Base-by-base conservation (phyloP, 2,113 vertebrate genomes). In the rat (Rattus norvegicus) region DNA sequence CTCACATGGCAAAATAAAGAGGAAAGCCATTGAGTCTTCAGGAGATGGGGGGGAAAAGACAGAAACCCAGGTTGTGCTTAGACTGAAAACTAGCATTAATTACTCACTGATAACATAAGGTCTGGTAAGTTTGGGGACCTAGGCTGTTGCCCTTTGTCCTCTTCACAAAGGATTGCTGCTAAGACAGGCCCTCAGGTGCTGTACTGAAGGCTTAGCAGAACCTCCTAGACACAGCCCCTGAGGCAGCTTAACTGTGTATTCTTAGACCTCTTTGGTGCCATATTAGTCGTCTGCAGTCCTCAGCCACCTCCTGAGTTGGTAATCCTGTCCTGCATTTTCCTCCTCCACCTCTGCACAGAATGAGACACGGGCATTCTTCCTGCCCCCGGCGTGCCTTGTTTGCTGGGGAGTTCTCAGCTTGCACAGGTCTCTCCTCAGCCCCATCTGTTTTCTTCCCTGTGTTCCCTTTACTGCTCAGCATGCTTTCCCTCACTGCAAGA, bases 91-190 rank as follows among this genome's bases (percentile, higher is more conserved):
- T n/a, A 22, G 1, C 11, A n/a, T n/a, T 2, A 0, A n/a, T n/a
- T 2, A 0, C 72, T 30, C 28, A 14, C 49, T 75, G 43, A 8
- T 52, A 14, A 24, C 63, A 17, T 16, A 13, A 0, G 54, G 33
- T 16, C 67, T 63, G 0, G 0, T 19, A 59, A 26, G 1, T 22
- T 1, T 10, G 33, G 43, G n/a, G 83, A 52, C 4, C 20, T 6
- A 1, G 17, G 33, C 33, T 24, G 59, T 52, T 52, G 20, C 69
- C 1, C 43, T 80, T 0, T 1, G 65, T 47, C 69, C 80, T 24
- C 3, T 7, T 30, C 33, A 11, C 49, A 33, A 80, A 33, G 39
- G 47, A 1, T 56, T 10, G 39, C 16, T 73, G 49, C 49, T 84
- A 17, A 14, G 14, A 9, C 17, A 33, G 17, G n/a, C 6, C 39